These are phyloP conservation scores for Aramus guarauna DNA, from an alignment of 2,113 vertebrate genomes.

Conservation along the genomic window DNA sequence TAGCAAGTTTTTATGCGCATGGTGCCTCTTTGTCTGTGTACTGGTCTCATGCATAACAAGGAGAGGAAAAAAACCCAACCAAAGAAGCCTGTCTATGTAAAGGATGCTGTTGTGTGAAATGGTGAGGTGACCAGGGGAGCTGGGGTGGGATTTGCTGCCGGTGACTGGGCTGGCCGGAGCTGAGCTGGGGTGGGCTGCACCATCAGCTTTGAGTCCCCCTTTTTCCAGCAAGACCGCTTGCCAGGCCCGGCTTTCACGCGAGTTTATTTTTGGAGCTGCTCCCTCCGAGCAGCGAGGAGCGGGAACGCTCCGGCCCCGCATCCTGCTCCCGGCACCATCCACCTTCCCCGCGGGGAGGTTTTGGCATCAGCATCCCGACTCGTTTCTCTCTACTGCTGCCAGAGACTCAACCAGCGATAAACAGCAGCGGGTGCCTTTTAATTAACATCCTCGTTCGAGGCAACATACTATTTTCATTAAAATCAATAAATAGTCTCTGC, in stretches of 20 bases:
- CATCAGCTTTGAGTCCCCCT: background rate
- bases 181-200: background rate
- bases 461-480: constrained; percentile 60
- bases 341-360: constrained; percentile 35
- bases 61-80: constrained; percentile 14
- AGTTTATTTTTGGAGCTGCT: background rate
- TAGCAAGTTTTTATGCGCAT: constrained; percentile 47
- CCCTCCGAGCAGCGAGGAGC: background rate
- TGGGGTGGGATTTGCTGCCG: background rate
- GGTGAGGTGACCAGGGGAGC: background rate
- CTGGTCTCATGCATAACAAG: constrained; percentile 33
- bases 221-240: rapidly evolving
- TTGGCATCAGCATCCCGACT: background rate
- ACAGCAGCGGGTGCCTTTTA: constrained; percentile 53
- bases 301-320: background rate
- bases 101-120: constrained; percentile 50
- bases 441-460: constrained; percentile 44
- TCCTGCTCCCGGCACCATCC: constrained; percentile 12
- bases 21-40: constrained; percentile 70
- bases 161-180: background rate
- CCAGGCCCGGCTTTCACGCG: background rate
- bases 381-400: constrained; percentile 22
- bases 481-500: constrained; percentile 32
- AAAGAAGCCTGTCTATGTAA: no score
- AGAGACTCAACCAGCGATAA: constrained; percentile 44